Conservation (phyloP, 1,140 invertebrate species). For the Platyscapa corneri region DNA sequence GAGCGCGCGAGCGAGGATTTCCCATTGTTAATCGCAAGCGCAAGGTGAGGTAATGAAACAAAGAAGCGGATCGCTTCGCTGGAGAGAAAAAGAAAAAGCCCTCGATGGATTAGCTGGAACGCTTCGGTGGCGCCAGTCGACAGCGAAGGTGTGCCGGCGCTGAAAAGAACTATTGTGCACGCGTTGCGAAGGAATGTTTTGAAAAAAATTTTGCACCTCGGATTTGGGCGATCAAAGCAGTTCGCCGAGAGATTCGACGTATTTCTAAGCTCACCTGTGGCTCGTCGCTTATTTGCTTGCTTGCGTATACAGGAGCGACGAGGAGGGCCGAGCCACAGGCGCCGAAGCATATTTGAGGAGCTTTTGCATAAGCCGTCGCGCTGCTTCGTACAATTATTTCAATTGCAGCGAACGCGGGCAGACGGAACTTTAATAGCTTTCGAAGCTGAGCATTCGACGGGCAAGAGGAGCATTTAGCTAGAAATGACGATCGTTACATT, state of each 20-base stretch:
- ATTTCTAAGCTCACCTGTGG: slow-evolving; percentile 1
- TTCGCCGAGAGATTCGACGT: too few relatives aligned
- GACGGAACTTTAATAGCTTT: slow-evolving; percentile 30
- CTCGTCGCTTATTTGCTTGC: background rate
- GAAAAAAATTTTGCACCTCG: slow-evolving; percentile 4
- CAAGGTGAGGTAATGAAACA: background rate
- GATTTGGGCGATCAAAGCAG: background rate
- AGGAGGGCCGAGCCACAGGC: too few relatives aligned
- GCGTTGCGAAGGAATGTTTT: background rate
- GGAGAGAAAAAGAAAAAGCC: background rate
- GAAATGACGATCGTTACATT: slow-evolving; percentile 42
- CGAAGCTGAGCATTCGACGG: slow-evolving; percentile 33
- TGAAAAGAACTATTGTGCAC: background rate
- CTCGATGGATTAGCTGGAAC: background rate
- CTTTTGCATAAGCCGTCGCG: background rate
- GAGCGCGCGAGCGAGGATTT: background rate
- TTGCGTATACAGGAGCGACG: too few relatives aligned
- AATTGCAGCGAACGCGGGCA: background rate
- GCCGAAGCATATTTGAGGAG: background rate
- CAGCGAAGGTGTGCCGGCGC: background rate
- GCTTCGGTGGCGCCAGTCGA: background rate
- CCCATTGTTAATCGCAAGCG: background rate
- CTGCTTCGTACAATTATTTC: slow-evolving; percentile 16
- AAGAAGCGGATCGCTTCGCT: background rate
- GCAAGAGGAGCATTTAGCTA: background rate